Conservation (phyloP, 2,113 vertebrate genomes). For the Isichthys henryi region DNA sequence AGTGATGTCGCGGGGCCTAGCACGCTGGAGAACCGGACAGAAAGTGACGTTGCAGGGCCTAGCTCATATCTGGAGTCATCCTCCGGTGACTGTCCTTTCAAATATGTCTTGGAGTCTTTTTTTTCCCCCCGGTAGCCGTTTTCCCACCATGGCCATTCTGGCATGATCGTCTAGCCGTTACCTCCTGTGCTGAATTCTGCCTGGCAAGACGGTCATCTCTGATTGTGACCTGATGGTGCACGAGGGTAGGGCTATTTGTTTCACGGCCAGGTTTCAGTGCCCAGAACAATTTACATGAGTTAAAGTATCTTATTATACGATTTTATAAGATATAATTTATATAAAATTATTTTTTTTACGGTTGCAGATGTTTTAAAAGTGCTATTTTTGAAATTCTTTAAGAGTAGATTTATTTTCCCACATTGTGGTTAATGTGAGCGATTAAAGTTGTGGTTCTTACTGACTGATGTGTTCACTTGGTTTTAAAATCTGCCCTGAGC, state of each 20-base stretch:
- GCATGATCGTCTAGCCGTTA: background rate
- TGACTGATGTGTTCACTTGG: background rate
- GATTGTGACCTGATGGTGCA: constrained; percentile 23
- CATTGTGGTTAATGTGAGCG: background rate
- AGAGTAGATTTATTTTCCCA: background rate
- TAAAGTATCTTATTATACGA: background rate
- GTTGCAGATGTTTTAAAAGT: background rate
- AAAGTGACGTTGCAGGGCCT: background rate
- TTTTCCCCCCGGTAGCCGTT: background rate
- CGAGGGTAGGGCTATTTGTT: background rate
- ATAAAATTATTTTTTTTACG: background rate
- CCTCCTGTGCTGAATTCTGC: background rate
- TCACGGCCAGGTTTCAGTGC: background rate
- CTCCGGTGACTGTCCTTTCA: background rate
- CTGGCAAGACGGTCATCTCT: background rate
- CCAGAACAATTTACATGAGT: background rate
- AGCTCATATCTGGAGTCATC: background rate
- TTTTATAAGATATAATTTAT: background rate
- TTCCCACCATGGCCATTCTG: background rate
- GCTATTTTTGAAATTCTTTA: background rate
- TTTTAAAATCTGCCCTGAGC: background rate
- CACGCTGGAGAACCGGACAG: background rate
- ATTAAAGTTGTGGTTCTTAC: background rate
- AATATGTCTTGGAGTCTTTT: background rate
- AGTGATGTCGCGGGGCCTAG: background rate